Evolutionary conservation across 2,797 vertebrate genomes (phyloP).

Genomic region (Xiphorhynchus erythropygius): DNA sequence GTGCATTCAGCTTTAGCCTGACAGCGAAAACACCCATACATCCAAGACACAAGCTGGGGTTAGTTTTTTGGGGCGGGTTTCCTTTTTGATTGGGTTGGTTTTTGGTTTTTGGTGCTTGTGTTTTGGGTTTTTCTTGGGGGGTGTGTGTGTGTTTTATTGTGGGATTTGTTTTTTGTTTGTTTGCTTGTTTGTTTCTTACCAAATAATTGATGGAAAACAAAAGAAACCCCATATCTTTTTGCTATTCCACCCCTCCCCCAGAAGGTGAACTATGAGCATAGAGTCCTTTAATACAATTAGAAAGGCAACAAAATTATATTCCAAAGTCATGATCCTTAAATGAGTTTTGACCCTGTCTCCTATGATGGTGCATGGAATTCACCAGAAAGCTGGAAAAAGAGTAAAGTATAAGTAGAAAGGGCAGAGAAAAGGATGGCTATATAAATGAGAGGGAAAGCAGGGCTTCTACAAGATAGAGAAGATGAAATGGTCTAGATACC

Average conservation of each 20-base stretch:
- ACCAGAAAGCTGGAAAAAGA: background rate
- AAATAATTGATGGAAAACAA: background rate
- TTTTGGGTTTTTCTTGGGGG: too few relatives aligned
- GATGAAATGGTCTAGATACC: background rate
- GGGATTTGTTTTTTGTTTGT: too few relatives aligned
- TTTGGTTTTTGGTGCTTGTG: too few relatives aligned
- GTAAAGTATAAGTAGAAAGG: background rate
- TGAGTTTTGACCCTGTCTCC: background rate
- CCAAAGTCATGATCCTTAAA: background rate
- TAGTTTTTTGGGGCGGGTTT: background rate
- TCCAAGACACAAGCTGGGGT: background rate
- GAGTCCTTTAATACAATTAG: background rate
- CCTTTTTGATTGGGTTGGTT: rapidly evolving
- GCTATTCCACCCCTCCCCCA: rapidly evolving
- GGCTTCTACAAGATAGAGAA: background rate
- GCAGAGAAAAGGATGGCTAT: background rate
- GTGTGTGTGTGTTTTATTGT: too few relatives aligned
- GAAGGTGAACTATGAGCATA: background rate
- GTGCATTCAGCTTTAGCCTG: background rate
- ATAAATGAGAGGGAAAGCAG: background rate
- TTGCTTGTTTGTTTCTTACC: background rate
- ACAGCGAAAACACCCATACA: background rate
- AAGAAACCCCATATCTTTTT: rapidly evolving
- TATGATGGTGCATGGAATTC: background rate
- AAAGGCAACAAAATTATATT: background rate